Evolutionary conservation across 92 coral and sea anemone genomes (phyloP).

Genomic region (Porites rus): DNA sequence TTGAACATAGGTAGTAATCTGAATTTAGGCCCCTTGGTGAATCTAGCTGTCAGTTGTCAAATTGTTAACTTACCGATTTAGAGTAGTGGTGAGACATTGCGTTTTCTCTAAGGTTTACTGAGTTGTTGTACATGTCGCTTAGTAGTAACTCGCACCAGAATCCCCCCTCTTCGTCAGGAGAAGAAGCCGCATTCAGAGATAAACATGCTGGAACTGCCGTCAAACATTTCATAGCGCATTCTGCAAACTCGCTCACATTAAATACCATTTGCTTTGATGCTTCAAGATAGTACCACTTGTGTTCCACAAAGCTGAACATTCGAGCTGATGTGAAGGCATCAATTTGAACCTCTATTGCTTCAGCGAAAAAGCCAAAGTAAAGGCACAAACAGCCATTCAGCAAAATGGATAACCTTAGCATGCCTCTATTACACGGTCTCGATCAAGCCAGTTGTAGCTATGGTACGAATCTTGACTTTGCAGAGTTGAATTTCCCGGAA

Average conservation of each 20-base stretch:
- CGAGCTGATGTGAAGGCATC: neutral
- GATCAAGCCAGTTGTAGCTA: neutral
- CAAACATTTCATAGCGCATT: constrained; percentile 32
- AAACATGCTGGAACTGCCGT: neutral
- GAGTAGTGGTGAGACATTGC: constrained; percentile 14
- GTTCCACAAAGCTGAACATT: constrained; percentile 9
- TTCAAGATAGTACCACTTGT: constrained; percentile 14
- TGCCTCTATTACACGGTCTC: neutral
- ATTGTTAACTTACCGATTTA: constrained; percentile 21
- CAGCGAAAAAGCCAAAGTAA: neutral
- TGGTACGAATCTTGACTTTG: neutral
- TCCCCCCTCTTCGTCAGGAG: neutral
- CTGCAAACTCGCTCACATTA: neutral
- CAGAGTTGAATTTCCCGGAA: neutral
- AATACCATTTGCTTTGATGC: neutral
- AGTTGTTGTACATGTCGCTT: constrained; percentile 13
- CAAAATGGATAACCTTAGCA: neutral
- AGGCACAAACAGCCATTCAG: neutral
- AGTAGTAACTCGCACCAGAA: constrained; percentile 30
- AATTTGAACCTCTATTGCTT: neutral
- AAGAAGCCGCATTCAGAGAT: constrained; percentile 9
- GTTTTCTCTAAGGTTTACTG: constrained; percentile 9
- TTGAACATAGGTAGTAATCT: neutral
- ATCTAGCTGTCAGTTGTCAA: neutral
- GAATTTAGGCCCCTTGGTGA: neutral